Percentiles rank a stretch among this genome's conserved stretches.
These are phyloP conservation scores for Telenomus remus DNA, from an alignment of 1,140 invertebrate genomes.

Conservation along the genomic window DNA sequence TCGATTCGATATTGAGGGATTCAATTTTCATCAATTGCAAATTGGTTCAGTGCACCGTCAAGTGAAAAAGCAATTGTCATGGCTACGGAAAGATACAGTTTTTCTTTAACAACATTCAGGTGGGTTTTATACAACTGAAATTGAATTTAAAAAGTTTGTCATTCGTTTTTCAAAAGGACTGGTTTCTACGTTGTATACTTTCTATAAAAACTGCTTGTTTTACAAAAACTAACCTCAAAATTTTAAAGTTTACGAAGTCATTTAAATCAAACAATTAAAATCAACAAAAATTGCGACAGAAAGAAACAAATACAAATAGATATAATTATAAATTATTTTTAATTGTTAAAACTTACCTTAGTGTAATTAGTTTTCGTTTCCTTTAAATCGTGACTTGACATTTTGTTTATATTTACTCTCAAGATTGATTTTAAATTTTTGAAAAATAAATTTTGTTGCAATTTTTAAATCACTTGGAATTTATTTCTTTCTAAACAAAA, in stretches of 20 bases:
- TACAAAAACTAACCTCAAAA: background rate
- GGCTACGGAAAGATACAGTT: slow-evolving; percentile 98
- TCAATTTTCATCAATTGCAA: too few species aligned
- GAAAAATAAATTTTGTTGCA: too few species aligned
- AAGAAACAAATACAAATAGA: background rate
- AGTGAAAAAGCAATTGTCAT: slow-evolving; percentile 79
- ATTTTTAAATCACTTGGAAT: too few species aligned
- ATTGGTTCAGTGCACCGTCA: too few species aligned
- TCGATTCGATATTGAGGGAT: too few species aligned
- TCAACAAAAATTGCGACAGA: background rate
- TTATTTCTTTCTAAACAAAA: too few species aligned
- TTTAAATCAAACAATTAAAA: background rate
- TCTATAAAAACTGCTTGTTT: background rate
- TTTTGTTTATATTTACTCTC: slow-evolving; percentile 17
- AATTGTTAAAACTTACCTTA: background rate
- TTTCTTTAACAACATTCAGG: slow-evolving; percentile 99
- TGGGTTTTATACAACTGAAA: slow-evolving; percentile 73
- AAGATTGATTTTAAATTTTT: too few species aligned
- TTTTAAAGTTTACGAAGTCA: background rate
- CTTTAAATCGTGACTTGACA: slow-evolving; percentile 55
- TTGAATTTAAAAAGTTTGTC: too few species aligned
- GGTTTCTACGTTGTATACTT: too few species aligned
- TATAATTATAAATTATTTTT: slow-evolving; percentile 22
- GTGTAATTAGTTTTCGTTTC: background rate
- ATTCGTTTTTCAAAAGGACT: too few species aligned